Evolutionary conservation across 2,888 invertebrate genomes (phyloP).

Genomic region (Sphecodes monilicornis): DNA sequence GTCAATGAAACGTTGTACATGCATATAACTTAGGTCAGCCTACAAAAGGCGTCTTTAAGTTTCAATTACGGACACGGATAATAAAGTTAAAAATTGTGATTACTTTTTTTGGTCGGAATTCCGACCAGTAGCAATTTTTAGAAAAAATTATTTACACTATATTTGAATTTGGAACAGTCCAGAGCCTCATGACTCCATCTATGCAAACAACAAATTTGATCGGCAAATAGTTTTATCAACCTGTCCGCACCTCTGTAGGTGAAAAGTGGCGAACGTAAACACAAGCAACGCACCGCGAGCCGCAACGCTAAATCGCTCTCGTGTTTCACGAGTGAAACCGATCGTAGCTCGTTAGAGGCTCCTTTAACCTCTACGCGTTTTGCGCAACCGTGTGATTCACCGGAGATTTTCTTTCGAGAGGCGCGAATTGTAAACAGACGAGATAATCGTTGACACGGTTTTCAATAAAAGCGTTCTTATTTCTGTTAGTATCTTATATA

Average conservation of each 20-base stretch:
- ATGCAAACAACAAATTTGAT: background rate
- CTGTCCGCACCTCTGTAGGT: background rate
- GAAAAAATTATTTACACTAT: too few relatives aligned
- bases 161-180: background rate
- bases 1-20: too few relatives aligned
- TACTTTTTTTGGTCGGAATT: too few relatives aligned
- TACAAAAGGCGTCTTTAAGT: too few relatives aligned
- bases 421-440: slow-evolving; percentile 28
- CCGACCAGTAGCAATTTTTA: too few relatives aligned
- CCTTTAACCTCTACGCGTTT: slow-evolving; percentile 8
- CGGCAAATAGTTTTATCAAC: background rate
- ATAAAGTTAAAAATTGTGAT: too few relatives aligned
- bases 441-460: slow-evolving; percentile 4
- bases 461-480: background rate
- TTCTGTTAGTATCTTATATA: background rate
- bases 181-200: background rate
- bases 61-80: too few relatives aligned
- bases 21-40: too few relatives aligned
- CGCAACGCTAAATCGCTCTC: slow-evolving; percentile 7
- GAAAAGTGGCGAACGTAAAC: background rate
- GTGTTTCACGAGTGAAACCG: slow-evolving; percentile 26
- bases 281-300: background rate
- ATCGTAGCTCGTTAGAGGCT: background rate
- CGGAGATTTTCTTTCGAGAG: slow-evolving; percentile 8
- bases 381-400: slow-evolving; percentile 36